These are phyloP conservation scores for Cydia strobilella DNA, from an alignment of 1,140 invertebrate genomes.

Conservation along the genomic window DNA sequence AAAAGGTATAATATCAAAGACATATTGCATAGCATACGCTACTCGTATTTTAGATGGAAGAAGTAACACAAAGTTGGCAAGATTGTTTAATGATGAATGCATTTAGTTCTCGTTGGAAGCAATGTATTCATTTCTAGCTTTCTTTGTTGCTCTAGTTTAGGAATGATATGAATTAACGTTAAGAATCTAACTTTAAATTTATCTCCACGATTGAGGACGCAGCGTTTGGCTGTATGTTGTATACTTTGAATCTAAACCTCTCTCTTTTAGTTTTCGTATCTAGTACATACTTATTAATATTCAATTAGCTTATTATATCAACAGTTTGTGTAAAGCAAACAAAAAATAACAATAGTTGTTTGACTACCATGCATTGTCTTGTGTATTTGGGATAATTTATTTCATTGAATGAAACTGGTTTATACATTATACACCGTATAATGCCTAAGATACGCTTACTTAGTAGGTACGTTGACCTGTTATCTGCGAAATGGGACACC, in stretches of 20 bases:
- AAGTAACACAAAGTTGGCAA: neutral
- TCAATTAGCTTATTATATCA: neutral
- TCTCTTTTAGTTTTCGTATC: neutral
- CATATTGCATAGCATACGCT: neutral
- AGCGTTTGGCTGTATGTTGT: no score
- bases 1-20: neutral
- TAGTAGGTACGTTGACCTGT: slow-evolving; percentile 8
- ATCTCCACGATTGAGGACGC: no score
- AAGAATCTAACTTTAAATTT: no score
- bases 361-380: slow-evolving; percentile 2
- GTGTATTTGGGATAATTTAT: neutral
- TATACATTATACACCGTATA: neutral
- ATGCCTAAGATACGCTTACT: neutral
- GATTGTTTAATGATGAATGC: neutral
- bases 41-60: neutral
- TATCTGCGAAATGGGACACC: slow-evolving; percentile 31
- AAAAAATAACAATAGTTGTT: neutral
- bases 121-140: neutral
- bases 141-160: neutral
- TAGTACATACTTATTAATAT: neutral
- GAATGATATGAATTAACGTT: no score
- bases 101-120: neutral
- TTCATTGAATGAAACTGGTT: neutral
- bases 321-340: neutral
- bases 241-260: neutral